Base-by-base conservation (phyloP, 2,113 vertebrate genomes). In the Oncorhynchus masou region DNA sequence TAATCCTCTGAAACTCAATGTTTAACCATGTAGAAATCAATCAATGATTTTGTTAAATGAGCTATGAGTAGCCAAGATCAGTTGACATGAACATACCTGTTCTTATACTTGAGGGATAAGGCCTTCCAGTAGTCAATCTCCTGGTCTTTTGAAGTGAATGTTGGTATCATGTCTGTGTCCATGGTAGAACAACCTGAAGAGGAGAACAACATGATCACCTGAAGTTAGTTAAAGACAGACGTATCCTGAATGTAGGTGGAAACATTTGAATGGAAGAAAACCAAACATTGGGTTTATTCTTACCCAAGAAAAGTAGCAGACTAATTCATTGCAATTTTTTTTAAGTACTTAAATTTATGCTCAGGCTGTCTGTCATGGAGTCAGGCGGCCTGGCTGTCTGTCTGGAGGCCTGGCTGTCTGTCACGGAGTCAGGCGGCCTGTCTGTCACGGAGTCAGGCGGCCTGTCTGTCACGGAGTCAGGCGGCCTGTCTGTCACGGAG, bases 61-160 rank as follows among this genome's bases (percentile, higher is more conserved):
- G 15, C 16, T 62, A 24, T 0, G 59, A 62, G 2, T n/a, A 62
- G 19, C 20, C n/a, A 3, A 11, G 19, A n/a, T 2, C n/a, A 48
- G 34, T 73, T 22, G 1, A 27, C 1, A 39, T 45, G 6, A 11
- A 2, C 87, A 19, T 94, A 99, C 98, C 96, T 98, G 93, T 95
- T 95, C 78, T 97, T 98, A 85, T 97, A 97, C 84, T 96, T 97
- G 76, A 96, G 92, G 75, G 96, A 96, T 88, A 97, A 92, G 75
- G 95, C 93, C 90, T 96, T 99, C 98, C 98, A 99, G 88, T 99
- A 99, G 0, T 95, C 94, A 75, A 95, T 95, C 93, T 99, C 97
- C 86, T 99, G 97, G 74, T 99, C 96, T 88, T 96, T 96, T 92
- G 95, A 95, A 0, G 95, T 93, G 89, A 99, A 98, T 90, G 96